These are phyloP conservation scores for Podilymbus podiceps DNA, from an alignment of 2,113 vertebrate species.

Conservation along the genomic window DNA sequence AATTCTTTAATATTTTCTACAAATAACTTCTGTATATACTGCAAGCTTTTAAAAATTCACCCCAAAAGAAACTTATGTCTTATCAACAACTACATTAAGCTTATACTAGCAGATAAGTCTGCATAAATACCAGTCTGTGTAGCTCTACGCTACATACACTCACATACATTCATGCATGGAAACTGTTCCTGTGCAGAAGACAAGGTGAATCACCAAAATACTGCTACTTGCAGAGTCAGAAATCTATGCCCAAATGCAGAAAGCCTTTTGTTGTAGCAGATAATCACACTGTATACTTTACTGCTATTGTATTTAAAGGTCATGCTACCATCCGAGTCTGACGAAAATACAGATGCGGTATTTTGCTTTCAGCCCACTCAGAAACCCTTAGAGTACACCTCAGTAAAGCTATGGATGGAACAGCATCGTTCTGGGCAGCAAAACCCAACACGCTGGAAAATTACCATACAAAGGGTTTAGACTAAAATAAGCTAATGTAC, in stretches of 20 bases:
- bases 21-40: not conserved
- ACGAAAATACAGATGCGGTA: not conserved
- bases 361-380: not conserved
- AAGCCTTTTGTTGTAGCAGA: not conserved
- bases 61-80: not conserved
- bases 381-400: not conserved
- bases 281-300: not conserved
- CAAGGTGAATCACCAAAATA: not conserved
- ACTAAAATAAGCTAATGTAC: not conserved
- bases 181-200: not conserved
- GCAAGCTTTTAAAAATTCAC: not conserved
- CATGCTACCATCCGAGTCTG: not conserved
- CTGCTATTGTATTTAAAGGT: not conserved
- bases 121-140: fast-evolving
- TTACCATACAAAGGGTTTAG: not conserved
- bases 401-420: not conserved
- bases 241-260: not conserved
- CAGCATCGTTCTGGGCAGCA: not conserved
- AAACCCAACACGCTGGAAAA: not conserved
- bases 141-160: not conserved
- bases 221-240: not conserved
- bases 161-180: fast-evolving
- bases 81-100: not conserved
- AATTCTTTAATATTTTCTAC: not conserved
- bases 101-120: not conserved